Evolutionary conservation across 2,113 vertebrate species (phyloP), one percentile per base, ranked within the genome.

Genomic region (Condylura cristata): DNA sequence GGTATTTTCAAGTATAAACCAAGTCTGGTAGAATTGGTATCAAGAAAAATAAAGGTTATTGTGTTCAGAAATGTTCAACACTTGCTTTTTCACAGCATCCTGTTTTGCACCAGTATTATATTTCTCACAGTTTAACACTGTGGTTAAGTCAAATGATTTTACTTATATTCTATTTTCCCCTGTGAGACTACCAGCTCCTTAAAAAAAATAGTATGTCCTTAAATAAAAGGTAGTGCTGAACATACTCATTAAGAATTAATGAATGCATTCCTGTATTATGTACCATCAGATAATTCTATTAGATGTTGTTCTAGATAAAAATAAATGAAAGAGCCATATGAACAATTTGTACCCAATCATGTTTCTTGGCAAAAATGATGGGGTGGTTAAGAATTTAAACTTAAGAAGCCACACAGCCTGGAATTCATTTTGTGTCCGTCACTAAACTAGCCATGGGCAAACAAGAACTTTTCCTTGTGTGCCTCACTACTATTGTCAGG

Each of bases 11-110:
- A 86, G 11, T 91, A 0, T 95, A 53, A 93, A 82, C 78, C 16
- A 37, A 79, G 24, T 51, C 72, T 86, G 56, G 39, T 39, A 80
- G 39, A 93, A 76, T 78, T 93, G 26, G 18, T 44, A 1, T 95
- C 82, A 80, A 76, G 90, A 58, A 93, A 95, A 95, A 30, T 53
- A 94, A 93, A 63, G 9, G 53, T 46, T 48, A 93, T 70, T 89
- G 53, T 89, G n/a, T 81, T 95, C 61, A 60, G n/a, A 74, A 85
- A 76, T 66, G 86, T 46, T 82, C 26, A 85, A 28, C 30, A 39
- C 34, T 89, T 86, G 24, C 41, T 86, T 78, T 93, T 78, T 85
- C 60, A 48, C 10, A 84, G 34, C 48, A 72, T 85, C 32, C 24
- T 76, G 0, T 82, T 85, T 81, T 37, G 78, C 46, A 37, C 53